Conservation (phyloP, 2,888 invertebrate genomes). For the Ceraclea dissimilis region DNA sequence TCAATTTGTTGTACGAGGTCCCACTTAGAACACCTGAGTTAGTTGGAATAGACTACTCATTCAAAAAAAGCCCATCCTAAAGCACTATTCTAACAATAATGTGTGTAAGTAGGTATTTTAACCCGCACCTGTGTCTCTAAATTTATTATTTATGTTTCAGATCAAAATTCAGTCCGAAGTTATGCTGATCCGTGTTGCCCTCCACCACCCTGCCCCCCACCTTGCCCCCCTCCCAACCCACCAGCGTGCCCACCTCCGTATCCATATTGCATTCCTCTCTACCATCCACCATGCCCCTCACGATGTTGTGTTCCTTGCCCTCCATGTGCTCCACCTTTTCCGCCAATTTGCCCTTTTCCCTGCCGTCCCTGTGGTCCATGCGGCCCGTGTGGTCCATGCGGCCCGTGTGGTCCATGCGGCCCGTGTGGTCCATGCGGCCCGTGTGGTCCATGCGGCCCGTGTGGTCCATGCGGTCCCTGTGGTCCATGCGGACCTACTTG, state of each 20-base stretch:
- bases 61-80: too few species aligned
- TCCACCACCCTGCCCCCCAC: neutral
- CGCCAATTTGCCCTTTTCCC: neutral
- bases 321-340: neutral
- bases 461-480: slow-evolving; percentile 1
- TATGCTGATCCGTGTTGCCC: too few species aligned
- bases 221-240: neutral
- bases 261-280: neutral
- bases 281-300: neutral
- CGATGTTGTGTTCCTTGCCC: neutral
- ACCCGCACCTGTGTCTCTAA: too few species aligned
- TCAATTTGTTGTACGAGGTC: too few species aligned
- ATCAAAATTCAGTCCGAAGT: too few species aligned
- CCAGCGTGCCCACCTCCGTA: neutral
- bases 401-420: neutral
- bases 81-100: too few species aligned
- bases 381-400: neutral
- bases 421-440: neutral
- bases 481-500: neutral
- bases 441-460: neutral
- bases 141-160: too few species aligned
- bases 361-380: neutral
- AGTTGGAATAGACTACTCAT: too few species aligned
- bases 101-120: too few species aligned
- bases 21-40: too few species aligned